Evolutionary conservation across 2,797 vertebrate genomes (phyloP), one percentile per base, ranked within the genome.

Genomic region (Gila robusta): DNA sequence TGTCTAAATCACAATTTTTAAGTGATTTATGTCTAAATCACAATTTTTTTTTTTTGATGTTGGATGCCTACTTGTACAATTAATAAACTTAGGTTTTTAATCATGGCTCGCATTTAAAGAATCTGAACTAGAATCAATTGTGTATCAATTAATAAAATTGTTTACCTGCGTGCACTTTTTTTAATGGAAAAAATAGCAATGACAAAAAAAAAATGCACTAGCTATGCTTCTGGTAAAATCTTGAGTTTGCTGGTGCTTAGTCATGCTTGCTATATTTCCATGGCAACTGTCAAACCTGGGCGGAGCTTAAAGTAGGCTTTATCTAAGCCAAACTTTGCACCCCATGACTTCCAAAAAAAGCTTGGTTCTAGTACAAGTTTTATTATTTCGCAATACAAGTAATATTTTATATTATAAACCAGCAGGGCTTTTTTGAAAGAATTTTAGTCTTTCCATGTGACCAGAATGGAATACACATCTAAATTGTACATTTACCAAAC

Each of bases 221-320:
- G 86, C 52, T 32, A 80, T 76, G 76, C 71, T 83, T 67, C 44
- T 74, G 69, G 26, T 81, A 74, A 87, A 84, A 84, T 56, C 52
- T 56, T 73, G 35, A 78, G 66, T 79, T 86, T 83, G 70, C 56
- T 86, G 77, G 87, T 83, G 87, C 84, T 86, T 88, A 86, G 87
- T 86, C 87, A 88, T 88, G 84, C 87, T 88, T 86, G 87, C 74
- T 79, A 67, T 82, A 86, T 88, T 72, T 79, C 87, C 80, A 88
- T 88, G 84, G 87, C 72, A 86, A 88, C 87, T 82, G 84, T 47
- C 56, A 80, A 79, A 72, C 28, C 72, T 86, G 87, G 87, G 87
- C 39, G 87, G 84, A 54, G 84, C 84, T 88, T 86, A 80, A 86
- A 74, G 26, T 67, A 62, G 84, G 81, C 71, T 86, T 88, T 83